Conservation (phyloP, 1,140 invertebrate genomes). For the Drepana arcuata region DNA sequence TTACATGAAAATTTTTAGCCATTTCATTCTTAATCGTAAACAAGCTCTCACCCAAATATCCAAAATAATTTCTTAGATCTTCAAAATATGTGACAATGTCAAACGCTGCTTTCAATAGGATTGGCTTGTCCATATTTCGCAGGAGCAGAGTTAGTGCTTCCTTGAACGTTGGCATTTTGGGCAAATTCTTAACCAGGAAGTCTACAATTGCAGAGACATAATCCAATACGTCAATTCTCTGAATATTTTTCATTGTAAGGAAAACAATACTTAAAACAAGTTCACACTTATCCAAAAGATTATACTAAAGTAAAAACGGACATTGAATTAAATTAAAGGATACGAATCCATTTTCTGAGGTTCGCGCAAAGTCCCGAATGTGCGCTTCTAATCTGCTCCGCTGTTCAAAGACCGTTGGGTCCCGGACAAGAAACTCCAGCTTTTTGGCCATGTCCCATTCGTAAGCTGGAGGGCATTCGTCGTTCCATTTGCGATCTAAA, state of each 20-base stretch:
- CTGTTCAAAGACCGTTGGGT: constrained; percentile 21
- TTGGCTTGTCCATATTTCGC: constrained; percentile 27
- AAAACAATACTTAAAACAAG: too few relatives aligned
- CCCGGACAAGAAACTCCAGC: constrained; percentile 28
- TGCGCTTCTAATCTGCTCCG: constrained; percentile 24
- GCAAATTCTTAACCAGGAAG: constrained; percentile 25
- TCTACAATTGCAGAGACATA: constrained; percentile 28
- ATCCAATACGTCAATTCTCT: constrained; percentile 34
- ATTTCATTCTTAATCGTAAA: too few relatives aligned
- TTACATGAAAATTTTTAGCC: too few relatives aligned
- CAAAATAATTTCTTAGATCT: constrained; percentile 27
- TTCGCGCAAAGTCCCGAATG: constrained; percentile 26
- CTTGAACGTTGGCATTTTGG: constrained; percentile 13
- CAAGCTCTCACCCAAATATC: constrained; percentile 39
- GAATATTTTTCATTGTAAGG: too few relatives aligned
- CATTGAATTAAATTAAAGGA: too few relatives aligned
- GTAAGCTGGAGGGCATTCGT: constrained; percentile 18
- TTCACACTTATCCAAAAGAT: too few relatives aligned
- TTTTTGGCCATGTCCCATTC: constrained; percentile 33
- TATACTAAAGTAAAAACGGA: too few relatives aligned
- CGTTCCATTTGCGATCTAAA: constrained; percentile 31
- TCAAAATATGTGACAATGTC: constrained; percentile 31
- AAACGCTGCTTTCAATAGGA: constrained; percentile 22
- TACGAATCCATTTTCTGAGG: constrained; percentile 38
- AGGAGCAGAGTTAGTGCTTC: constrained; percentile 21